A percentile compares a stretch with the other conserved stretches of the same genome.
Evolutionary conservation across 2,888 invertebrate species (phyloP).

Genomic region (Platycheirus albimanus): DNA sequence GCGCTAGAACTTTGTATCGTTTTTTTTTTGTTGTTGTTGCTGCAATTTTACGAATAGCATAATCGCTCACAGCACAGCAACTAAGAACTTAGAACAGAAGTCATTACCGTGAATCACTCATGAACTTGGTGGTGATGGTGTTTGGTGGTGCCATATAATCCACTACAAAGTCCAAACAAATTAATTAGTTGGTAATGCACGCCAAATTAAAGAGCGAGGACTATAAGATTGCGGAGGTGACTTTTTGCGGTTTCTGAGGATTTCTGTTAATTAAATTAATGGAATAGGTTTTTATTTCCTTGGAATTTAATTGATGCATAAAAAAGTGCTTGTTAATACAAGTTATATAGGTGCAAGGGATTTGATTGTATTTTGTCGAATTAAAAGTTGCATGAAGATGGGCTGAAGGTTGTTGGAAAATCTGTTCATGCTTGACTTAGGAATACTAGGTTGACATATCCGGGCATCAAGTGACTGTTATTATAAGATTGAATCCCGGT

Average conservation of each 20-base stretch:
- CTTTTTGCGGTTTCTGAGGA: background rate
- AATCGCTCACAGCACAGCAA: background rate
- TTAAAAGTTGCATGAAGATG: background rate
- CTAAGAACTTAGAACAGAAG: constrained; percentile 9
- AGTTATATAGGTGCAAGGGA: background rate
- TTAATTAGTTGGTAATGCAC: constrained; percentile 33
- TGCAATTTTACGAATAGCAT: constrained; percentile 27
- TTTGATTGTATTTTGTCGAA: background rate
- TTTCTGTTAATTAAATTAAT: constrained; percentile 26
- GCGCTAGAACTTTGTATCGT: constrained; percentile 44
- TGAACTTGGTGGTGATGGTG: constrained; percentile 51
- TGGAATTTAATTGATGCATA: background rate
- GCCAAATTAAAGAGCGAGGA: constrained; percentile 3
- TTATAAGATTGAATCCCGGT: no score
- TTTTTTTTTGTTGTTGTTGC: constrained; percentile 2
- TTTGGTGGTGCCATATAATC: background rate
- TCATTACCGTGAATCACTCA: constrained; percentile 56
- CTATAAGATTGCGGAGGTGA: background rate
- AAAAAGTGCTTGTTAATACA: background rate
- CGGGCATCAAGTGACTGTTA: no score
- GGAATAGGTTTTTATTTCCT: constrained; percentile 16
- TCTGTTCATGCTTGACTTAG: no score
- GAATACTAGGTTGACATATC: no score
- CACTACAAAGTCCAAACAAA: constrained; percentile 1
- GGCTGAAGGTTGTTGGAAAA: background rate